Percentiles rank a stretch among this genome's conserved stretches.
Evolutionary conservation across 2,797 vertebrate genomes (phyloP).

Genomic region (Sparidentex hasta): DNA sequence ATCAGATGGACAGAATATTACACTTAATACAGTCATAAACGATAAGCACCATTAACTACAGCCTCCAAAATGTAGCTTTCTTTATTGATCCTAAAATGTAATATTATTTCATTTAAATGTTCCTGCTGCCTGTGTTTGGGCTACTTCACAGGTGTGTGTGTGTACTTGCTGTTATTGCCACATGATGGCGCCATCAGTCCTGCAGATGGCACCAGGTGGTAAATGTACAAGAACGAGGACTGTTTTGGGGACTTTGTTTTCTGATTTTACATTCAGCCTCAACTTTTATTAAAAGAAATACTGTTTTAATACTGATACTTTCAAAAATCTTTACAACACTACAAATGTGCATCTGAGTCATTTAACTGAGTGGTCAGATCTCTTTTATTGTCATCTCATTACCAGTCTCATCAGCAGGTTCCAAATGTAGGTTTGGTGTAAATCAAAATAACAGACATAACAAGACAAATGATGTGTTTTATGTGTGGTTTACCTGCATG

Average conservation of each 20-base stretch:
- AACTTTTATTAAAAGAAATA: not conserved
- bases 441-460: not conserved
- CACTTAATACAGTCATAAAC: not conserved
- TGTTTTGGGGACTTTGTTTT: not conserved
- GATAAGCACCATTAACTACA: not conserved
- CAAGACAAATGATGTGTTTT: not conserved
- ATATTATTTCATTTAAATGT: not conserved
- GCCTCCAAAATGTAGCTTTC: not conserved
- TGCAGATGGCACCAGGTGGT: not conserved
- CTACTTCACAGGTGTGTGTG: fast-evolving
- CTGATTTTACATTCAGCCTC: not conserved
- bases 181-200: conserved; percentile 12
- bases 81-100: too few relatives aligned
- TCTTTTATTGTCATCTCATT: not conserved
- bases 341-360: too few relatives aligned
- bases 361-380: not conserved
- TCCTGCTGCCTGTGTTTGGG: too few relatives aligned
- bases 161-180: not conserved
- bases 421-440: not conserved
- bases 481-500: not conserved
- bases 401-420: not conserved
- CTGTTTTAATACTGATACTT: not conserved
- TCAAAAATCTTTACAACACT: too few relatives aligned
- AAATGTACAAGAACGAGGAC: not conserved
- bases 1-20: not conserved